These are phyloP conservation scores for Halyomorpha halys DNA, from an alignment of 1,140 invertebrate species.

Conservation along the genomic window DNA sequence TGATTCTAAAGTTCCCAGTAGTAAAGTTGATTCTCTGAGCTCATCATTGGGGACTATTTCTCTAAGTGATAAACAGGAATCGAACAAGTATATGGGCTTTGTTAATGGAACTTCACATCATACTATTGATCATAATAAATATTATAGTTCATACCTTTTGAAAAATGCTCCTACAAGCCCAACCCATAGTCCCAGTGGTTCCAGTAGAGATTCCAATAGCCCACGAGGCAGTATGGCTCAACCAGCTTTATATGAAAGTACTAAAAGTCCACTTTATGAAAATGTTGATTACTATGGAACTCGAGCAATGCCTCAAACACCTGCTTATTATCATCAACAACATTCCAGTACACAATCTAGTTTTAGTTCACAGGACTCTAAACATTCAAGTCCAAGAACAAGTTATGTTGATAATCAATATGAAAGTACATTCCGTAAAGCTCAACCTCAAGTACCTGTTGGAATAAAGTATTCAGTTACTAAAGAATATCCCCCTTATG, in stretches of 20 bases:
- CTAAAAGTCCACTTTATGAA: slow-evolving; percentile 59
- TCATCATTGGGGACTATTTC: slow-evolving; percentile 26
- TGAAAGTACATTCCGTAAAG: slow-evolving; percentile 44
- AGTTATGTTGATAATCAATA: slow-evolving; percentile 36
- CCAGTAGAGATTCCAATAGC: slow-evolving; percentile 51
- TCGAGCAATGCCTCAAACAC: slow-evolving; percentile 38
- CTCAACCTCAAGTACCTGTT: slow-evolving; percentile 57
- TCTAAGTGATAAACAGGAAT: slow-evolving; percentile 27
- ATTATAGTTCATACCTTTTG: slow-evolving; percentile 30
- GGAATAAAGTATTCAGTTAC: slow-evolving; percentile 42
- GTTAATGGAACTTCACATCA: slow-evolving; percentile 22
- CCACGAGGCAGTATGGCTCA: slow-evolving; percentile 43
- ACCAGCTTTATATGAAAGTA: slow-evolving; percentile 29
- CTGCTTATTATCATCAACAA: slow-evolving; percentile 50
- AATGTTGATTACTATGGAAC: slow-evolving; percentile 65
- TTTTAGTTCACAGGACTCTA: slow-evolving; percentile 42
- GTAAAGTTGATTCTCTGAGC: slow-evolving; percentile 43
- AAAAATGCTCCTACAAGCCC: slow-evolving; percentile 31
- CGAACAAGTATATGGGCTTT: slow-evolving; percentile 29
- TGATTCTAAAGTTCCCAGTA: not conserved
- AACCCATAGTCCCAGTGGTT: slow-evolving; percentile 39
- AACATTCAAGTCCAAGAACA: slow-evolving; percentile 42
- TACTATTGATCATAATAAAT: slow-evolving; percentile 30
- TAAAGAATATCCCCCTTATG: slow-evolving; percentile 44
- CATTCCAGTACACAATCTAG: slow-evolving; percentile 43